Evolutionary conservation across 2,888 invertebrate species (phyloP), one percentile per base, ranked within the genome.

Genomic region (Phasia obesa): DNA sequence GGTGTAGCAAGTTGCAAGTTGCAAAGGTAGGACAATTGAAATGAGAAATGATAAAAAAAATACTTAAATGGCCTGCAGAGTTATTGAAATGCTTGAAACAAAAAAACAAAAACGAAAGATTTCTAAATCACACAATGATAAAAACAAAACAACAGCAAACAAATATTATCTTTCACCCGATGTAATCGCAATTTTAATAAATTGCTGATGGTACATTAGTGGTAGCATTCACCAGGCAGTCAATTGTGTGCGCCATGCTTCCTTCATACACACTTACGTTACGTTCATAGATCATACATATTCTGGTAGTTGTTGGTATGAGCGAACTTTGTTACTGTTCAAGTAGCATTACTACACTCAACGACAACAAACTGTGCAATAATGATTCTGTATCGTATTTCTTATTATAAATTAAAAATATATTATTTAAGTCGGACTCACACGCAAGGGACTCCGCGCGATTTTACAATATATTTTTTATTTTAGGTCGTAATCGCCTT

Each of bases 141-240:
- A 79, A 71, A 64, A 59, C 15, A 59, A 11, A 38, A 57, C n/a
- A 75, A 25, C 49, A 42, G 31, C 67, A 49, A 53, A 23, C 59
- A 81, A 76, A 84, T 83, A 77, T 65, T 75, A 83, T 83, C 83
- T 83, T 80, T 82, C 67, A 78, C 53, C 69, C 79, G 60, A 73
- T 85, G 82, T 82, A 85, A 84, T 78, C 84, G 75, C 69, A 74
- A 70, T 78, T 84, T 84, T 85, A 84, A 85, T 85, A 85, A 85
- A 84, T 85, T 85, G 80, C 78, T 82, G 85, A 85, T 82, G 84
- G 75, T 80, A 69, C 81, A 75, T 77, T 80, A 76, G 70, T 42
- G 35, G 51, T 60, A 64, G 77, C 83, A 76, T 55, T 62, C 57
- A 55, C 25, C 35, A 35, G 35, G 35, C 11, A 35, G 3, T 35